Conservation (phyloP, 1,140 invertebrate genomes). For the Gryllus bimaculatus region DNA sequence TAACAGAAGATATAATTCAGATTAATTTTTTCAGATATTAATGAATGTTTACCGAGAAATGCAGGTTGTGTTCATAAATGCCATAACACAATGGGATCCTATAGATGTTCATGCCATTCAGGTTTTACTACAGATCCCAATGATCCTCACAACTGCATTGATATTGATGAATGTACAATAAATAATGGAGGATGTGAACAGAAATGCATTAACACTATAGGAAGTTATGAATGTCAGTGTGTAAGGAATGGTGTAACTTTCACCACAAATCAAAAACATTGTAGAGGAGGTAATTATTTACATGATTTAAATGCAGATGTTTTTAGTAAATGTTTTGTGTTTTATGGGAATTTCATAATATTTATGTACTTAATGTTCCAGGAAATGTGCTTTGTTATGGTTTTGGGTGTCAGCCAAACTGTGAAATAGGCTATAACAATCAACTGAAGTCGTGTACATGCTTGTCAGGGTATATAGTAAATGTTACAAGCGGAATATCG, state of each 20-base stretch:
- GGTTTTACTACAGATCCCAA: conserved; percentile 23
- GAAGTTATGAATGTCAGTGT: conserved; percentile 46
- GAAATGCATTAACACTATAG: conserved; percentile 47
- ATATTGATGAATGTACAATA: conserved; percentile 46
- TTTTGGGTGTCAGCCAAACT: conserved; percentile 14
- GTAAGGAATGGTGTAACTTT: conserved; percentile 30
- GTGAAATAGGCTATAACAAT: conserved; percentile 7
- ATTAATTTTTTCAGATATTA: conserved; percentile 20
- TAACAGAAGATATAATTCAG: background rate
- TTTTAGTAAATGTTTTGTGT: background rate
- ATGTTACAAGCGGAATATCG: conserved; percentile 8
- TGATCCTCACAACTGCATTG: conserved; percentile 29
- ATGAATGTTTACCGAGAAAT: conserved; percentile 25
- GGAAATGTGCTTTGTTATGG: conserved; percentile 9
- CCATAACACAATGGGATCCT: conserved; percentile 25
- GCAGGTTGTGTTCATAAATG: conserved; percentile 25
- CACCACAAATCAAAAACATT: conserved; percentile 27
- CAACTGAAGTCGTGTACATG: conserved; percentile 10
- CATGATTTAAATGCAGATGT: background rate
- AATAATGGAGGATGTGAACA: conserved; percentile 34
- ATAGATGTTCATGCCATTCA: conserved; percentile 23
- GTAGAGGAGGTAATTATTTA: conserved; percentile 8
- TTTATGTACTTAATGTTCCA: background rate
- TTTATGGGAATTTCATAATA: too few relatives aligned
- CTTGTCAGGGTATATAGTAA: background rate